Evolutionary conservation across 2,888 invertebrate genomes (phyloP).

Genomic region (Mechanitis messenoides): DNA sequence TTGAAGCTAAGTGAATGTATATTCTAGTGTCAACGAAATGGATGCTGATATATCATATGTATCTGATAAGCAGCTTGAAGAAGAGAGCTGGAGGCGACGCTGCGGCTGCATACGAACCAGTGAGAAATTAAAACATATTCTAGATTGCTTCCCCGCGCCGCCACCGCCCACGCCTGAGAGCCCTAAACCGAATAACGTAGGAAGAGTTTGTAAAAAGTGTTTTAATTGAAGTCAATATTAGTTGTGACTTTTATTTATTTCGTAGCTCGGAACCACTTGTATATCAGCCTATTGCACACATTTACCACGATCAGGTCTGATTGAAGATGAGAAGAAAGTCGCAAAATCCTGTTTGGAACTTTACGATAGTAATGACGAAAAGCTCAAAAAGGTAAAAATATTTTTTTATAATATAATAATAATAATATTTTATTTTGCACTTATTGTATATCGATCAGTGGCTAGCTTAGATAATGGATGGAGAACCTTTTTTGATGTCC

Average conservation of each 20-base stretch:
- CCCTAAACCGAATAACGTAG: not conserved
- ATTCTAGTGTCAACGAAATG: not conserved
- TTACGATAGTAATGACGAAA: conserved; percentile 10
- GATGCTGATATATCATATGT: not conserved
- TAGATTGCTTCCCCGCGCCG: conserved; percentile 49
- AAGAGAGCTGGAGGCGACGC: conserved; percentile 38
- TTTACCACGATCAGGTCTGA: conserved; percentile 25
- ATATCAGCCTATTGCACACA: conserved; percentile 42
- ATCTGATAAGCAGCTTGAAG: conserved; percentile 1
- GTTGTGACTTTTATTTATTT: not conserved
- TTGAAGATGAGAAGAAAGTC: conserved; percentile 6
- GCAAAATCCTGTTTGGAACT: conserved; percentile 13
- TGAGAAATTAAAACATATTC: conserved; percentile 53
- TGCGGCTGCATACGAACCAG: conserved; percentile 62
- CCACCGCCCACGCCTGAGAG: conserved; percentile 48
- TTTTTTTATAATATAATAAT: no score
- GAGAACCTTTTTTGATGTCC: no score
- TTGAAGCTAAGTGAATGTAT: not conserved
- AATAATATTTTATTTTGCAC: no score
- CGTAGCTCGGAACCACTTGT: conserved; percentile 29
- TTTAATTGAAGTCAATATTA: not conserved
- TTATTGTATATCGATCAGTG: no score
- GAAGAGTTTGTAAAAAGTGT: no score
- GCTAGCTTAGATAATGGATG: no score
- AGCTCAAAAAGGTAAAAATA: conserved; percentile 29